Conservation (phyloP, 2,797 vertebrate genomes). For the Peromyscus melanophrys region DNA sequence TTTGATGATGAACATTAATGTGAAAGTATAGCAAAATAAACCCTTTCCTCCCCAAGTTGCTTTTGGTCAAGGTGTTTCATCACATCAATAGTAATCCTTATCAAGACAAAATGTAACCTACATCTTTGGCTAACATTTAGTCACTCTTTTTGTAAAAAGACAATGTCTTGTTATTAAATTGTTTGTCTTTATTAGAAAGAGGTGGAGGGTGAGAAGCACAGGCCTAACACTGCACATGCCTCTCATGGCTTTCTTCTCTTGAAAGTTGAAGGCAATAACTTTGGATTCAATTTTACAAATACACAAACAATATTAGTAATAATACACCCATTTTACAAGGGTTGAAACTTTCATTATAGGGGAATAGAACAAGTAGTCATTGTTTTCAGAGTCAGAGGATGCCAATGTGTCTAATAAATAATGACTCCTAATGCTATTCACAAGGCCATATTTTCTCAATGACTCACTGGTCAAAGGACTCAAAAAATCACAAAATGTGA, state of each 20-base stretch:
- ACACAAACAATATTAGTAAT: slow-evolving; percentile 21
- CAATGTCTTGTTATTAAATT: slow-evolving; percentile 9
- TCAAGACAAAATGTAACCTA: slow-evolving; percentile 54
- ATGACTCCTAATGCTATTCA: background rate
- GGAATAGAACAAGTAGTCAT: background rate
- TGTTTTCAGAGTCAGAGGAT: background rate
- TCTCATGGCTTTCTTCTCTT: background rate
- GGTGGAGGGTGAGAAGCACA: background rate
- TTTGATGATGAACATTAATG: background rate
- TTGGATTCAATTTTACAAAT: background rate
- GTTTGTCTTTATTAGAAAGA: slow-evolving; percentile 11
- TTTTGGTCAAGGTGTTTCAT: background rate
- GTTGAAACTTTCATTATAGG: background rate
- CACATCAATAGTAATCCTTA: background rate
- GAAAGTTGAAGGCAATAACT: background rate
- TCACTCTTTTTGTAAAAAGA: slow-evolving; percentile 40
- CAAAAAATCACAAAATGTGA: background rate
- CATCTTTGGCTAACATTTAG: slow-evolving; percentile 67
- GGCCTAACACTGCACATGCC: background rate
- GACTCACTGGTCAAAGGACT: background rate
- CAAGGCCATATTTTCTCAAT: slow-evolving; percentile 17
- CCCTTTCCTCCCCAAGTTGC: background rate
- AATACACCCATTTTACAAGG: slow-evolving; percentile 17
- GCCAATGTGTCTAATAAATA: background rate
- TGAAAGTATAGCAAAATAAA: background rate